Evolutionary conservation across 2,113 vertebrate genomes (phyloP).

Genomic region (Antechinus stuartii): DNA sequence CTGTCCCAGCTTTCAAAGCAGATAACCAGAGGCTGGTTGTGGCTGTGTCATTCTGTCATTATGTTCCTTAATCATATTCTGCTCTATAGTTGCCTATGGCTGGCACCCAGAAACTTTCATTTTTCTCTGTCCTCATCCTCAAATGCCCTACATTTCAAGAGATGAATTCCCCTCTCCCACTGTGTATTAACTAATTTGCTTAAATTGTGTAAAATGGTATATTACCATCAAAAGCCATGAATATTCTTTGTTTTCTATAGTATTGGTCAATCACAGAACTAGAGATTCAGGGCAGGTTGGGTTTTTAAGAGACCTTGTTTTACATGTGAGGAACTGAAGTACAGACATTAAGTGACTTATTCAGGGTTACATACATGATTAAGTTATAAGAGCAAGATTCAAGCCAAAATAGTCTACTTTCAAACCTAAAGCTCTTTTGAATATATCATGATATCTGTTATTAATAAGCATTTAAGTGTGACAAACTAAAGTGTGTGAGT

Average conservation of each 20-base stretch:
- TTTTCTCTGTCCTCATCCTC: conserved; percentile 52
- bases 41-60: conserved; percentile 76
- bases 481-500: neutral
- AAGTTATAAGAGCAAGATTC: neutral
- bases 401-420: neutral
- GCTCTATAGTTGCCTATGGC: conserved; percentile 68
- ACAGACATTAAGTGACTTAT: neutral
- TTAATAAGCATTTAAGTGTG: neutral
- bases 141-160: conserved; percentile 59
- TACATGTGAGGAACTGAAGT: neutral
- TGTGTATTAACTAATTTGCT: conserved; percentile 65
- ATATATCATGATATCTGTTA: neutral
- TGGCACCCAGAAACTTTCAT: conserved; percentile 79
- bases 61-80: conserved; percentile 77
- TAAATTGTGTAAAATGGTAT: conserved; percentile 43
- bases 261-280: conserved; percentile 13
- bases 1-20: conserved; percentile 85
- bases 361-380: neutral
- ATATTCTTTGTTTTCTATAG: conserved; percentile 41
- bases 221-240: conserved; percentile 19
- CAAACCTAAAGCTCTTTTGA: neutral
- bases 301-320: neutral
- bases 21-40: conserved; percentile 80
- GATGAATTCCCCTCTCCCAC: conserved; percentile 59
- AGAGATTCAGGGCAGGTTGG: neutral